Base-by-base conservation (phyloP, 2,113 vertebrate genomes). In the Fulmarus glacialis region DNA sequence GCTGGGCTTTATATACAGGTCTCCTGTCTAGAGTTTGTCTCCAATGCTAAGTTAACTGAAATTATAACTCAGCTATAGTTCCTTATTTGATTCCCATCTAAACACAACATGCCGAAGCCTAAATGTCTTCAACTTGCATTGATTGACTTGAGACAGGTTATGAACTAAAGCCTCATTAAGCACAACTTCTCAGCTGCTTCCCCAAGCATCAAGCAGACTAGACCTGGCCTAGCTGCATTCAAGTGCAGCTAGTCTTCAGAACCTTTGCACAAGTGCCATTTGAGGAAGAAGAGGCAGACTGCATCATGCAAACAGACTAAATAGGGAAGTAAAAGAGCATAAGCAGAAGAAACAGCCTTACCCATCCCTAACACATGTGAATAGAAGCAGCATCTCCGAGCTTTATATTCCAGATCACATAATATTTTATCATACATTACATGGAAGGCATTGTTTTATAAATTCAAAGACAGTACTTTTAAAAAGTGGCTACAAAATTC, bases 301-400 rank as follows among this genome's bases (percentile, higher is more conserved):
- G 55, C 63, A 56, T 22, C 47, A 27, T 1, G 0, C 24, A 12
- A 30, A 27, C 18, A 45, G 15, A 29, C 36, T n/a, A 24, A 23
- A 15, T 1, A 45, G 36, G 40, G 17, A 29, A 62, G 16, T 20
- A 40, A 27, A 67, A 50, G 29, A n/a, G 18, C 27, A 45, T 0
- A 16, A 16, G 47, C 19, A 27, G 52, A 52, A 83, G 40, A 47
- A 91, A 7, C 30, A 66, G 14, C 63, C 67, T n/a, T 77, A 24
- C 14, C 59, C 32, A 16, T 12, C 58, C 30, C 58, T 34, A 30
- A 10, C 19, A 8, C 0, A 0, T 3, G 16, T 6, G 59, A 70
- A 38, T 3, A 13, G 24, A 43, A 80, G 23, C 6, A 32, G 29
- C 48, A 78, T 43, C 38, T 63, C 36, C 4, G 1, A 40, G 72